Evolutionary conservation across 2,888 invertebrate genomes (phyloP).

Genomic region (Serrognathus titanus): DNA sequence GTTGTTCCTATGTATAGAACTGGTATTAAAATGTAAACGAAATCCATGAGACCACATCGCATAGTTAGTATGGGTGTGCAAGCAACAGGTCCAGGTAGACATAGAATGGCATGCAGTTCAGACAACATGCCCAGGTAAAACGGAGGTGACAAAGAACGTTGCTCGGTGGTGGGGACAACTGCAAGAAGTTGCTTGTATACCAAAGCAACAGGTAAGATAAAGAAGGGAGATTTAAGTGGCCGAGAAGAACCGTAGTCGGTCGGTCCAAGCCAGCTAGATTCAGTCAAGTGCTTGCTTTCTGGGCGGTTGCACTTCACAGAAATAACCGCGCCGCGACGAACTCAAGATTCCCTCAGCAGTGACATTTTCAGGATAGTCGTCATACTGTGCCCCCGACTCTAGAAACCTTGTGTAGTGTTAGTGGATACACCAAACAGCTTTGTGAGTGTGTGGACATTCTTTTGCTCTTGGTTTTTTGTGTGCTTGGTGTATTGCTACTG

Average conservation of each 20-base stretch:
- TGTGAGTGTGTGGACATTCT: neutral
- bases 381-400: neutral
- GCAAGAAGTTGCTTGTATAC: constrained; percentile 18
- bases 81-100: constrained; percentile 31
- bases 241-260: constrained; percentile 21
- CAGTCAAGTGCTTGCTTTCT: constrained; percentile 21
- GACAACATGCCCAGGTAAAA: constrained; percentile 31
- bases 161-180: constrained; percentile 12
- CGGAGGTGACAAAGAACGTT: constrained; percentile 29
- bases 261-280: constrained; percentile 18
- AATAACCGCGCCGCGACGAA: constrained; percentile 9
- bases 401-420: neutral
- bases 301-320: constrained; percentile 20
- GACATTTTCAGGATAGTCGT: neutral
- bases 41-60: constrained; percentile 14
- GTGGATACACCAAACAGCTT: constrained; percentile 2
- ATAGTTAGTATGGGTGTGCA: constrained; percentile 29
- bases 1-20: neutral
- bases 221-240: constrained; percentile 19
- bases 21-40: constrained; percentile 12
- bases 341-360: neutral
- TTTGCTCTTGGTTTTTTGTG: neutral
- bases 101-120: constrained; percentile 33
- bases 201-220: constrained; percentile 21
- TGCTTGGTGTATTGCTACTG: constrained; percentile 9